Conservation (phyloP, 35 echinoderm and acorn worm species). For the Diadema setosum region DNA sequence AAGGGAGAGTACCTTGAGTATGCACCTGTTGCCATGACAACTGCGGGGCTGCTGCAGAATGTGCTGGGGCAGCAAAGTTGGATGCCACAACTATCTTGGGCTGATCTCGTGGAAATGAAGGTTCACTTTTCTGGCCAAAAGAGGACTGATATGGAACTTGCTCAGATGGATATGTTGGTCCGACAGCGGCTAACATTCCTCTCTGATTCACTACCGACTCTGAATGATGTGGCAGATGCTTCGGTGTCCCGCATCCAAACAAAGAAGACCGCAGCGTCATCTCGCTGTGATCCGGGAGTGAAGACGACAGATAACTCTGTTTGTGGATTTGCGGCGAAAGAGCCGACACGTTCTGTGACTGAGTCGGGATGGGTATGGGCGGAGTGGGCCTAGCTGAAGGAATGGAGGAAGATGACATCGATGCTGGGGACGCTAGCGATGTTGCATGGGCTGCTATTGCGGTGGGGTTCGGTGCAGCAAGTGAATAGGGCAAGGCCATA, state of each 20-base stretch:
- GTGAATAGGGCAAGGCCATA: not conserved
- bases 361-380: not conserved
- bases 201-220: too few relatives aligned
- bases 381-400: too few relatives aligned
- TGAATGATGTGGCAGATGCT: not conserved
- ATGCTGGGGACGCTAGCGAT: not conserved
- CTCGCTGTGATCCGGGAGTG: not conserved
- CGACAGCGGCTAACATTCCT: too few relatives aligned
- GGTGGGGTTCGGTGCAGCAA: too few relatives aligned
- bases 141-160: too few relatives aligned
- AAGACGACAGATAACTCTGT: not conserved
- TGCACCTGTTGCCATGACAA: not conserved
- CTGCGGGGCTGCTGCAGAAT: not conserved
- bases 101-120: too few relatives aligned
- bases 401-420: conserved; percentile 4
- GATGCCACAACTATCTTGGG: not conserved
- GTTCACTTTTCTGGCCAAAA: too few relatives aligned
- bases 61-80: too few relatives aligned
- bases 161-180: too few relatives aligned
- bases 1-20: not conserved
- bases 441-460: not conserved
- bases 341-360: too few relatives aligned
- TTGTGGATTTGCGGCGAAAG: not conserved
- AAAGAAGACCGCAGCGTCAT: not conserved
- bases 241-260: not conserved